Evolutionary conservation across 2,797 vertebrate genomes (phyloP).

Genomic region (Rhadinocentrus ornatus): DNA sequence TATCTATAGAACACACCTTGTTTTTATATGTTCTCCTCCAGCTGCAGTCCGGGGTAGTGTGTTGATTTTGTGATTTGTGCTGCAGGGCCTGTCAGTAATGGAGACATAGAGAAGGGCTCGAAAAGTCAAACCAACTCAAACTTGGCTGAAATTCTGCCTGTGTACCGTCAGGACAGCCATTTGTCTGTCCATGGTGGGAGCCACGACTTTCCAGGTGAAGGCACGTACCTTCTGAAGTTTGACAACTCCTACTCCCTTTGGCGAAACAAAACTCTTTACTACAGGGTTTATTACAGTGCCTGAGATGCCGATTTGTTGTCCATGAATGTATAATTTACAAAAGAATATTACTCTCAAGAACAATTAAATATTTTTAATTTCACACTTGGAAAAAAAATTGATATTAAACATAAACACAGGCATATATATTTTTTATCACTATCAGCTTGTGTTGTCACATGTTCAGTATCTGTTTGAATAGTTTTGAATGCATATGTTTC

Average conservation of each 20-base stretch:
- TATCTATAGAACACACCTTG: not conserved
- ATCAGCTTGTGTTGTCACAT: conserved; percentile 54
- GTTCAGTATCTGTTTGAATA: conserved; percentile 41
- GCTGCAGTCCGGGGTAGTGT: not conserved
- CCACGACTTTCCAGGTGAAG: conserved; percentile 96
- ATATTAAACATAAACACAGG: conserved; percentile 49
- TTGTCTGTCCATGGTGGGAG: conserved; percentile 91
- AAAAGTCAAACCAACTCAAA: conserved; percentile 86
- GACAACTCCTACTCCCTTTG: conserved; percentile 99
- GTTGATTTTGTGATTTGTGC: conserved; percentile 47
- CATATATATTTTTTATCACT: conserved; percentile 76
- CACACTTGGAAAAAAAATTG: conserved; percentile 36
- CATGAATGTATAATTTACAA: conserved; percentile 69
- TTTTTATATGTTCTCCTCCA: conserved; percentile 3
- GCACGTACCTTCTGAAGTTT: conserved; percentile 96
- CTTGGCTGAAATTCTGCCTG: conserved; percentile 91
- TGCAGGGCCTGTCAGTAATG: conserved; percentile 87
- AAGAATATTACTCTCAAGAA: conserved; percentile 61
- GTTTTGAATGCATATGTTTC: conserved; percentile 50
- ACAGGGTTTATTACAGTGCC: conserved; percentile 95
- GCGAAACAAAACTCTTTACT: conserved; percentile 98
- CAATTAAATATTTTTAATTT: conserved; percentile 80
- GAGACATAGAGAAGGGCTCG: conserved; percentile 96
- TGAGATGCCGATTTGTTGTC: conserved; percentile 76
- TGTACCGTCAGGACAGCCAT: conserved; percentile 96